Evolutionary conservation across 2,797 vertebrate genomes (phyloP), one percentile per base, ranked within the genome.

Genomic region (Alectoris magna): DNA sequence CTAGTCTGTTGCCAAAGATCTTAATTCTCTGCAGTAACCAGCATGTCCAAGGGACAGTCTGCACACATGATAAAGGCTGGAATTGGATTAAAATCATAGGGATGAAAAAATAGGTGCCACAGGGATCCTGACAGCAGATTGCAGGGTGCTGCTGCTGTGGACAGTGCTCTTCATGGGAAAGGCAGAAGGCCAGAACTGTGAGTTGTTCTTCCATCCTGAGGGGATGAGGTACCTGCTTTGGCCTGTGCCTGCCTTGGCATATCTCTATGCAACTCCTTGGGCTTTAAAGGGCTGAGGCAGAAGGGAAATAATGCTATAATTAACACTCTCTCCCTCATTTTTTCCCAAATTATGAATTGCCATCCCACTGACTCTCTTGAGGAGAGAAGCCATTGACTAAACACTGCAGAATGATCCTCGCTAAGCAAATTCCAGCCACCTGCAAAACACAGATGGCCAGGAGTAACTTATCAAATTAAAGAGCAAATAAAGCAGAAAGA

Each of bases 41-140:
- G n/a, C 41, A 74, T 18, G 19, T 43, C 5, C 4, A 15, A 0
- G 0, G n/a, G 9, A 53, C 15, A 51, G 26, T 4, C 26, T 27
- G 44, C 16, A 18, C 7, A 23, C 60, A 26, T 63, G 41, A 62
- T 56, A 70, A 67, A 56, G 21, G 12, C 9, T 74, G 56, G 59
- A 78, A 56, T 6, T 13, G 15, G 36, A 73, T 44, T 48, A 48
- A 79, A 84, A 60, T 27, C 7, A 10, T 49, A 36, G 53, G 17
- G 31, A 51, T 76, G 82, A 11, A 34, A 68, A 91, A 76, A 70
- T 34, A 22, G 75, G n/a, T 80, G 43, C 38, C 81, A 17, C 46
- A 75, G 51, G 27, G n/a, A 77, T 70, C 21, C 56, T 83, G 58
- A 83, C 49, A 36, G 31, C 29, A 63, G 59, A 63, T 6, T 9